These are phyloP conservation scores for Ormyrus labotus DNA, from an alignment of 2,888 invertebrate genomes.

Conservation along the genomic window DNA sequence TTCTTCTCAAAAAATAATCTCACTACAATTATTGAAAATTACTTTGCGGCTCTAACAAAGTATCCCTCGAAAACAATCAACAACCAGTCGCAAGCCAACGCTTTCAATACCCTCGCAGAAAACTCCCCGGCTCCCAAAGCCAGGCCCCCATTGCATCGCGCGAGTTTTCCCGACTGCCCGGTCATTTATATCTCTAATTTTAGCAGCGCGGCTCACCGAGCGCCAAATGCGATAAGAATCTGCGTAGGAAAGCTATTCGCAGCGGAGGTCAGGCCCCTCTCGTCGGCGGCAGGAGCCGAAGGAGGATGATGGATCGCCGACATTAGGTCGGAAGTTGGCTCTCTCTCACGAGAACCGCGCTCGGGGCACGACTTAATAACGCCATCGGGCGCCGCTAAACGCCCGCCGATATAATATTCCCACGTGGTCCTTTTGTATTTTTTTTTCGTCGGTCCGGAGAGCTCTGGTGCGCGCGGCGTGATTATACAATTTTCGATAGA, in stretches of 20 bases:
- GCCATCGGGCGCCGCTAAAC: slow-evolving; percentile 63
- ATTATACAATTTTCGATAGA: slow-evolving; percentile 33
- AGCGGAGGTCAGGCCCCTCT: slow-evolving; percentile 57
- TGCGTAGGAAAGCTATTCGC: slow-evolving; percentile 65
- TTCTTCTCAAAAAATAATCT: no score
- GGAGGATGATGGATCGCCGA: slow-evolving; percentile 70
- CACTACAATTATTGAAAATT: no score
- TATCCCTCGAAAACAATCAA: background rate
- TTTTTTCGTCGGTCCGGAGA: background rate
- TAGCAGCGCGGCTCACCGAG: slow-evolving; percentile 1
- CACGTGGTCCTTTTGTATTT: slow-evolving; percentile 11
- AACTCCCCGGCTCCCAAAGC: no score
- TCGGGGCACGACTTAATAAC: slow-evolving; percentile 69
- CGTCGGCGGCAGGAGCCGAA: slow-evolving; percentile 61
- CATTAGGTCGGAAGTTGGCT: slow-evolving; percentile 70
- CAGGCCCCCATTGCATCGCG: no score
- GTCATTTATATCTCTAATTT: slow-evolving; percentile 25
- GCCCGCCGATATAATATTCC: slow-evolving; percentile 10
- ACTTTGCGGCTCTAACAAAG: background rate
- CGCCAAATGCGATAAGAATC: slow-evolving; percentile 60
- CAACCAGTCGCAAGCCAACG: background rate
- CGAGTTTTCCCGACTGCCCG: background rate
- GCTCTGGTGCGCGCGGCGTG: no score
- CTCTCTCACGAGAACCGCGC: slow-evolving; percentile 65
- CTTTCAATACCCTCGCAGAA: no score